Base-by-base conservation (phyloP, 1,140 invertebrate species). In the Temnothorax curvispinosus region DNA sequence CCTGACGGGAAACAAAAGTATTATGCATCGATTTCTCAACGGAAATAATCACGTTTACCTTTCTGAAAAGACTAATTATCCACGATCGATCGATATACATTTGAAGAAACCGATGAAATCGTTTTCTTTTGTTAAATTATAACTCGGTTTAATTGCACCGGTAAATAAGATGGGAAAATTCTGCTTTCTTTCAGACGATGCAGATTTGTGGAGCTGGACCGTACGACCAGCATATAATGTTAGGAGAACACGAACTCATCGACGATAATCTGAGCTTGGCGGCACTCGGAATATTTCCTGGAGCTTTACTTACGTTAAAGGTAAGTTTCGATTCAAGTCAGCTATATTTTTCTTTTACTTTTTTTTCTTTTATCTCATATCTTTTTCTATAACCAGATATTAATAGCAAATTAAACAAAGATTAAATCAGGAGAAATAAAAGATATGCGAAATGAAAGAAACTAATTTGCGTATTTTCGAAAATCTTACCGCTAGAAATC, bases 161-260 rank as follows among this genome's bases (percentile, higher is more conserved):
- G 4, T 38, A 44, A 3, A n/a, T 76, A 8, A 78, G 8, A 41
- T 41, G 9, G n/a, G 15, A 4, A 32, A 64, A 18, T 41, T 87
- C 80, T 54, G 21, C 3, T 41, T 78, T 60, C 62, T 93, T 94
- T 41, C 76, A 95, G 95, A 93, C 93, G 9, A 95, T 95, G 93
- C 92, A 92, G 27, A 93, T 94, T 32, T 95, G 94, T 58, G 91
- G 93, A 2, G 95, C 94, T 6, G 93, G 93, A 35, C 95, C 94
- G 0, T 94, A 92, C 77, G 95, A 95, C 71, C 95, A 95, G 76
- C 95, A 95, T 77, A 64, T 95, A 27, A 94, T 94, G 89, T 86
- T 94, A 13, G 94, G 92, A 8, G 93, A 95, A 35, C 92, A 93
- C 87, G 95, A 95, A 62, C 87, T 95, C 41, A 94, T 92, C 13